Base-by-base conservation (phyloP, 2,797 vertebrate species). In the Aldrovandia affinis region DNA sequence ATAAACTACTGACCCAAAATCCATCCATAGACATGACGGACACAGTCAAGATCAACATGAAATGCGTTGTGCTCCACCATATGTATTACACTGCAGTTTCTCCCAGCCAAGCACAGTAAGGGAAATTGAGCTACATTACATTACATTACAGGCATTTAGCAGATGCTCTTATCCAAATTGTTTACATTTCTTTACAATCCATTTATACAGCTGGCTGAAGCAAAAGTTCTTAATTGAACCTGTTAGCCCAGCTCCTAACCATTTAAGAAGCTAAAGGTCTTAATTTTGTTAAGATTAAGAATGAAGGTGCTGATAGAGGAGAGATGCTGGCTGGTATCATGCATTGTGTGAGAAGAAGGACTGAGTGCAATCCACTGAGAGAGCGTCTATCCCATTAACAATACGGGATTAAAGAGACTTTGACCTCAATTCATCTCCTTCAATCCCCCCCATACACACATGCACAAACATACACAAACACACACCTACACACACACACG, bases 401-500 rank as follows among this genome's bases (percentile, higher is more conserved):
- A 75, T 42, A 75, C 36, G 25, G 70, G 70, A 42, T 75, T 42
- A 73, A 8, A 77, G 42, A 44, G n/a, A 44, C 39, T 77, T 39
- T 77, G 39, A 47, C 73, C 73, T 77, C 39, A 77, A 77, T 77
- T 77, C 73, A 25, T 18, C 22, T 12, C 42, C 22, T 44, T 25
- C 42, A 42, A 44, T 2, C 73, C 68, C 36, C 22, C 73, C 28
- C 28, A 30, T 9, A 28, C 22, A 85, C 87, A 83, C 47, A 9
- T 78, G 82, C 87, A 89, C 87, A 39, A 39, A 81, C 81, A 85
- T 42, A 70, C 87, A 81, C 70, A 83, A 50, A 85, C 87, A 90
- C 65, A 39, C 82, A 85, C 20, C n/a, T n/a, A n/a, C n/a, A n/a
- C n/a, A n/a, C n/a, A n/a, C n/a, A n/a, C n/a, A n/a, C n/a, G n/a